phyloP scores from a whole-genome alignment of 2,888 invertebrate species.

The Embidobia sp. region DNA sequence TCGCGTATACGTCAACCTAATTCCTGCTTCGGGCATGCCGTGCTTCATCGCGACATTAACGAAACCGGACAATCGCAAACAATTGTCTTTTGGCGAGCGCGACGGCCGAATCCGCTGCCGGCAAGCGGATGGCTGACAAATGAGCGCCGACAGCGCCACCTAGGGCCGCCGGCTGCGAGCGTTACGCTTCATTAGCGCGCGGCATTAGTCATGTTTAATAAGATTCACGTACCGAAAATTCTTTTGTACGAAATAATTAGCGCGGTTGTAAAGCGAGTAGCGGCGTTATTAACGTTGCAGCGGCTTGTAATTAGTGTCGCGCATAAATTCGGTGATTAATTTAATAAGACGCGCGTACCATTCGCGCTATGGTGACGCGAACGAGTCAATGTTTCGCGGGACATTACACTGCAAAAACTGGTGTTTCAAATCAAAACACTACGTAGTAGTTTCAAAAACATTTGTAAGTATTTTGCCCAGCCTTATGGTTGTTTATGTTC shows the following conservation, averaged over 20 bases:
- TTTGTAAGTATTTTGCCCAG: too few relatives aligned
- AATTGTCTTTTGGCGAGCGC: constrained; percentile 3
- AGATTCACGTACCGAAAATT: constrained; percentile 57
- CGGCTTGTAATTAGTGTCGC: constrained; percentile 58
- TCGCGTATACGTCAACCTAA: too few relatives aligned
- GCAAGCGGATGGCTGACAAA: constrained; percentile 34
- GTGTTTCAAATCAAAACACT: too few relatives aligned
- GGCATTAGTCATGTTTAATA: constrained; percentile 59
- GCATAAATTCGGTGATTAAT: constrained; percentile 59
- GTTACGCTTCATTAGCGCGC: constrained; percentile 53
- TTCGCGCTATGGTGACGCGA: not conserved
- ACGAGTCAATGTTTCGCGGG: not conserved
- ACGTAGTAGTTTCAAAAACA: too few relatives aligned
- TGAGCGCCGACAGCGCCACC: constrained; percentile 31
- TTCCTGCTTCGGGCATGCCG: too few relatives aligned
- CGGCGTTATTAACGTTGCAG: constrained; percentile 55
- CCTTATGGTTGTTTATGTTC: too few relatives aligned
- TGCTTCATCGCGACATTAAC: too few relatives aligned
- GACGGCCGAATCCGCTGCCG: too few relatives aligned
- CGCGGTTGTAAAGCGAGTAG: constrained; percentile 58
- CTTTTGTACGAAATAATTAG: constrained; percentile 59
- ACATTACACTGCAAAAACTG: too few relatives aligned
- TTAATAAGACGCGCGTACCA: constrained; percentile 48
- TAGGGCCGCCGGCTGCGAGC: constrained; percentile 21
- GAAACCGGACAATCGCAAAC: not conserved